A percentile compares a stretch with the other conserved stretches of the same genome.
These are phyloP conservation scores for Euleptes europaea DNA, from an alignment of 2,113 vertebrate species.

Conservation along the genomic window DNA sequence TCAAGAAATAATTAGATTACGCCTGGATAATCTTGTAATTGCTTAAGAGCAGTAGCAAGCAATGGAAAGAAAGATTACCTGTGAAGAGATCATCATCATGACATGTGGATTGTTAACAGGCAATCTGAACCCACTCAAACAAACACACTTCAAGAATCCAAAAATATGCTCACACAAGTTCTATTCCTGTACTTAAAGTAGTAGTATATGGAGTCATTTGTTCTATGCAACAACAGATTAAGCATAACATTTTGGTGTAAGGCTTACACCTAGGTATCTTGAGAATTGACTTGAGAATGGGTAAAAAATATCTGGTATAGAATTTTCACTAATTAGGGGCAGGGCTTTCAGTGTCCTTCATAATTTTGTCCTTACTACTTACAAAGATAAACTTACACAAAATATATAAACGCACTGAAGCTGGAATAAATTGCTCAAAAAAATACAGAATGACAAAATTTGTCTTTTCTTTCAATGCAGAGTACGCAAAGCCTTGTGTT, in stretches of 20 bases:
- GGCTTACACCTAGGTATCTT: neutral
- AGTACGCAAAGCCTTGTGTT: neutral
- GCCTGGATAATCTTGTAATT: neutral
- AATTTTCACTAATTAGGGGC: neutral
- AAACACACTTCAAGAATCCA: neutral
- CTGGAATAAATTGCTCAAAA: neutral
- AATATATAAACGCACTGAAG: neutral
- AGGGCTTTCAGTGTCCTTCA: neutral
- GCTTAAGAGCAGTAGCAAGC: neutral
- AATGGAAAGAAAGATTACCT: neutral
- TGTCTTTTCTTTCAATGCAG: too few relatives aligned
- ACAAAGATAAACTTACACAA: neutral
- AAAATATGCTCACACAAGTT: neutral
- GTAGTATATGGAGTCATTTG: neutral
- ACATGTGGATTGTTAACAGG: neutral
- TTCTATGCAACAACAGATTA: neutral
- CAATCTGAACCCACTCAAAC: neutral
- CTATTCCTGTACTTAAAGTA: neutral
- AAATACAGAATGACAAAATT: neutral
- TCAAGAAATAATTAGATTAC: neutral
- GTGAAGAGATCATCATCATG: neutral
- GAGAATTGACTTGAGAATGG: neutral
- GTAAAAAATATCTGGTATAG: neutral
- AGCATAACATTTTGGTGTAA: neutral
- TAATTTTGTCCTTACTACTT: neutral